Base-by-base conservation (phyloP, 2,888 invertebrate genomes). In the Augiades crinisus region DNA sequence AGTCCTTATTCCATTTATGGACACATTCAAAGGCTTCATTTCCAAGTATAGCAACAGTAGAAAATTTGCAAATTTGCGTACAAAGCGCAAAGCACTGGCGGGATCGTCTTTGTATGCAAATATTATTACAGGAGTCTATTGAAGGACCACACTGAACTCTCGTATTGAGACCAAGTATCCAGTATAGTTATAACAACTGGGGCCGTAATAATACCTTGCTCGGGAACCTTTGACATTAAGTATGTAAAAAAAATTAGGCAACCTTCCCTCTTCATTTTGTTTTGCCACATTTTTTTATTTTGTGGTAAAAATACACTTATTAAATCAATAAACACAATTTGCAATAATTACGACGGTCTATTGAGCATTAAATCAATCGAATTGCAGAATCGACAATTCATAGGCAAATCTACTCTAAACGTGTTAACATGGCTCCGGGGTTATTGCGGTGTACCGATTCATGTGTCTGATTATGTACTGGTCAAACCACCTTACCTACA, bases 401-500 rank as follows among this genome's bases (percentile, higher is more conserved):
- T 80, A 78, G 75, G 73, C 79, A 81, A 86, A 86, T 83, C 83
- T 81, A 77, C 64, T 75, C 67, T 78, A 79, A 82, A 78, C 81
- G 74, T 79, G 84, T 85, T 83, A 85, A 86, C 83, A 86, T 73
- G 72, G 78, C 75, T 78, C 65, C 65, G 62, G 72, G 80, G 79
- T 72, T 81, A 81, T 79, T 84, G 82, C 74, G 79, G 79, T 78
- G 70, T 70, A 72, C 76, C 72, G 69, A 74, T 68, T 70, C 75
- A 66, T 77, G 68, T 71, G 69, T 69, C 65, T 56, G 51, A 49
- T 37, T 61, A 57, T 65, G 60, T 66, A 64, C 59, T 59, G 52
- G 63, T 50, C 30, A 43, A 38, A 50, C 50, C 50, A 43, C 43
- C 36, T 43, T 50, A 40, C 38, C 37, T 47, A 38, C 30, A 41